Percentiles rank a stretch among this genome's conserved stretches.
Evolutionary conservation across 2,113 vertebrate species (phyloP).

Genomic region (Mustela nigripes): DNA sequence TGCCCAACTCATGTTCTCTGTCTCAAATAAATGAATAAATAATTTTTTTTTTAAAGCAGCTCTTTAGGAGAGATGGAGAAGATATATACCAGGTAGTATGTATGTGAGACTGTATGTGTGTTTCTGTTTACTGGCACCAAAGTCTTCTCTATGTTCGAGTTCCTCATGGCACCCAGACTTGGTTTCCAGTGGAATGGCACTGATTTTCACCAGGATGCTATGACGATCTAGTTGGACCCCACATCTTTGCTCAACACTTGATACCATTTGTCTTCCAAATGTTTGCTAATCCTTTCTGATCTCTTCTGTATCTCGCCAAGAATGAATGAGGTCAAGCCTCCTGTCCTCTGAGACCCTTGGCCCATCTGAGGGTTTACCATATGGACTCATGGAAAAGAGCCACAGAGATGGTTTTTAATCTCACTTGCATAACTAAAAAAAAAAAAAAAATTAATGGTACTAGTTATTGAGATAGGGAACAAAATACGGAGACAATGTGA

Average conservation of each 20-base stretch:
- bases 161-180: fast-evolving
- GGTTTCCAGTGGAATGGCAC: fast-evolving
- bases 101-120: neutral
- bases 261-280: neutral
- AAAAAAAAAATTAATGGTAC: neutral
- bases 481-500: neutral
- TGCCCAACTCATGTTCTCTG: neutral
- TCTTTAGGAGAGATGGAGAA: neutral
- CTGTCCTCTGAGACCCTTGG: neutral
- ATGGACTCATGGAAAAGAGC: neutral
- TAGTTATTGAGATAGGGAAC: neutral
- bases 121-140: fast-evolving
- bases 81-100: neutral
- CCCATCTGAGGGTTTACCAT: neutral
- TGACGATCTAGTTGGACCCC: neutral
- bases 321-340: neutral
- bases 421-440: neutral
- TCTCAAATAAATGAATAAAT: neutral
- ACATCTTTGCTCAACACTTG: fast-evolving
- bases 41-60: neutral
- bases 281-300: neutral
- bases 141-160: fast-evolving
- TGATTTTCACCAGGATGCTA: too few relatives aligned
- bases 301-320: neutral
- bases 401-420: neutral